phyloP scores from a whole-genome alignment of 2,888 invertebrate species.

The Cephus sareptanus region DNA sequence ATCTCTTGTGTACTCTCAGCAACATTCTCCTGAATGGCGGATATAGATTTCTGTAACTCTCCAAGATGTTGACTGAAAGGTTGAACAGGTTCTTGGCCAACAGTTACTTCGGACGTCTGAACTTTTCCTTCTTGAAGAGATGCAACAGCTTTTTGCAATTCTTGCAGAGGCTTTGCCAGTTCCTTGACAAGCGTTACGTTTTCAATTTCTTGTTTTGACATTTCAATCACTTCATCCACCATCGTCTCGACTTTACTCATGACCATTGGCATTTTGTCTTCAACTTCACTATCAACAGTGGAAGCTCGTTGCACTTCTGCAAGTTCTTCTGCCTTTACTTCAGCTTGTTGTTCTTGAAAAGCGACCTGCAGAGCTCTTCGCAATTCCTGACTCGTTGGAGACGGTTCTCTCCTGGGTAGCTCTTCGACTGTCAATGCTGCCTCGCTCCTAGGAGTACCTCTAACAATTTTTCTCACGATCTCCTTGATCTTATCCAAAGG shows the following conservation, averaged over 20 bases:
- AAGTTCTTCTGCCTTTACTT: constrained; percentile 8
- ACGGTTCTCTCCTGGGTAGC: constrained; percentile 11
- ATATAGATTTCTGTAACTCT: constrained; percentile 52
- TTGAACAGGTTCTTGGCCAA: constrained; percentile 57
- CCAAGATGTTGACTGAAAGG: constrained; percentile 63
- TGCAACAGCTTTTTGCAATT: constrained; percentile 67
- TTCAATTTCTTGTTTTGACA: constrained; percentile 48
- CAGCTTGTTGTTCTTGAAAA: constrained; percentile 15
- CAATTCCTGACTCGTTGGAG: constrained; percentile 13
- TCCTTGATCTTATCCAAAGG: constrained; percentile 49
- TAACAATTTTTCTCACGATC: constrained; percentile 15
- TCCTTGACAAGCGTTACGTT: constrained; percentile 38
- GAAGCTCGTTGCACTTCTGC: constrained; percentile 11
- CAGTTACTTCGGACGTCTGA: constrained; percentile 67
- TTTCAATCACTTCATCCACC: constrained; percentile 50
- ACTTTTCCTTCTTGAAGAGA: constrained; percentile 68
- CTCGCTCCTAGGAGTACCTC: constrained; percentile 2
- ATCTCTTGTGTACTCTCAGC: constrained; percentile 51
- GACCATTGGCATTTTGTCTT: constrained; percentile 28
- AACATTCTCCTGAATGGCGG: constrained; percentile 54
- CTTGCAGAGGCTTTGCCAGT: constrained; percentile 65
- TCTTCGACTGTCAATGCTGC: constrained; percentile 6
- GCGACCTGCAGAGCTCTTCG: constrained; percentile 10
- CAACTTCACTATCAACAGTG: background rate
- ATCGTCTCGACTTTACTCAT: constrained; percentile 50